Percentiles rank a stretch among this genome's conserved stretches.
These are phyloP conservation scores for Volucella inflata DNA, from an alignment of 2,888 invertebrate species.

Conservation along the genomic window DNA sequence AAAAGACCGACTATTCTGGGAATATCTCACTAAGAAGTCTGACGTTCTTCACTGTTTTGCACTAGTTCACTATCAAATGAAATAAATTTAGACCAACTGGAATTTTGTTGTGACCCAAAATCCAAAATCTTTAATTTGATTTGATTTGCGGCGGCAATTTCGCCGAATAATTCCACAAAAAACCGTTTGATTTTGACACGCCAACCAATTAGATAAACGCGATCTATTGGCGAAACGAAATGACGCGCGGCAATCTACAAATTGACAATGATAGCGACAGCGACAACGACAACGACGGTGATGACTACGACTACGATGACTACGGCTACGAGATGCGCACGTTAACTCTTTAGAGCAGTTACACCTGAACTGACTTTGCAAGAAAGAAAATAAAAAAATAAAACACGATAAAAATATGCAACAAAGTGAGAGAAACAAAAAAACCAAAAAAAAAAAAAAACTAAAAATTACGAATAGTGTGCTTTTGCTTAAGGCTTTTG, in stretches of 20 bases:
- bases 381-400: slow-evolving; percentile 55
- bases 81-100: too few species aligned
- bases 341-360: slow-evolving; percentile 74
- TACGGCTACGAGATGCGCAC: slow-evolving; percentile 64
- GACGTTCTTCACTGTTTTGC: too few species aligned
- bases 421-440: slow-evolving; percentile 30
- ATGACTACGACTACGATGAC: slow-evolving; percentile 13
- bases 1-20: not conserved
- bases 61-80: not conserved
- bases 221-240: slow-evolving; percentile 12
- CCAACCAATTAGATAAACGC: slow-evolving; percentile 1
- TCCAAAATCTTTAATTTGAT: too few species aligned
- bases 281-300: slow-evolving; percentile 23
- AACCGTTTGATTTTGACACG: slow-evolving; percentile 21
- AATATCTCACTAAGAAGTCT: not conserved
- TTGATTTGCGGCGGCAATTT: too few species aligned
- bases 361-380: slow-evolving; percentile 74
- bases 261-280: not conserved
- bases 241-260: slow-evolving; percentile 22
- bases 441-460: slow-evolving; percentile 39
- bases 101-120: too few species aligned
- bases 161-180: not conserved
- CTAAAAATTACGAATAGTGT: slow-evolving; percentile 36
- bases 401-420: slow-evolving; percentile 42
- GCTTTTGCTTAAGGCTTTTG: slow-evolving; percentile 43